A percentile compares a stretch with the other conserved stretches of the same genome.
Evolutionary conservation across 2,113 vertebrate species (phyloP).

Genomic region (Leptosomus discolor): DNA sequence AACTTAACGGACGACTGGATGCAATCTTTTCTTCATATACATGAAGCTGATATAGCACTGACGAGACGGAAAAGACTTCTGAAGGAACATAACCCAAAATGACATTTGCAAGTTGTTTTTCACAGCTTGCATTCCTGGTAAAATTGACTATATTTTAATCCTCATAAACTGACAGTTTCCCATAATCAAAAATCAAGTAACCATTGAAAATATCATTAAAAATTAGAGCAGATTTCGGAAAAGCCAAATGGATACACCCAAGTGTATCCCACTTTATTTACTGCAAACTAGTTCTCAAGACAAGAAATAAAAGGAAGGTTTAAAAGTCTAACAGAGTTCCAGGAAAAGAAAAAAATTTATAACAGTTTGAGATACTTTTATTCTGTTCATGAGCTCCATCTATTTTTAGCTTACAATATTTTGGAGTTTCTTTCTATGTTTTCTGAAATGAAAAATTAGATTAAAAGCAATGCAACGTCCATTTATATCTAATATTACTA

Average conservation of each 20-base stretch:
- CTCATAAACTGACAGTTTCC: neutral
- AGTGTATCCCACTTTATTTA: neutral
- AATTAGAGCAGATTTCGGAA: neutral
- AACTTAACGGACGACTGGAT: neutral
- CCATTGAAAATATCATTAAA: neutral
- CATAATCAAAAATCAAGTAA: neutral
- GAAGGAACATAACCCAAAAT: neutral
- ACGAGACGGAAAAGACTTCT: neutral
- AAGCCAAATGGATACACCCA: neutral
- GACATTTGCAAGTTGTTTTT: neutral
- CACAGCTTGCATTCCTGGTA: neutral
- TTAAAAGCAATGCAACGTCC: neutral
- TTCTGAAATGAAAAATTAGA: neutral
- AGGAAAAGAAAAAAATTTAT: neutral
- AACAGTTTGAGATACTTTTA: neutral
- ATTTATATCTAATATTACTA: neutral
- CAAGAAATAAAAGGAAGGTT: neutral
- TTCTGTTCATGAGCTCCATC: neutral
- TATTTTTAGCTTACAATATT: neutral
- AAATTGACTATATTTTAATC: neutral
- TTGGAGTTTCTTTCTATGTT: neutral
- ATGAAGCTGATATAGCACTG: neutral
- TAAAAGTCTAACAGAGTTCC: neutral
- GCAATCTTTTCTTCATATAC: neutral
- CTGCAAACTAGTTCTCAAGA: neutral